Percentiles rank a stretch among this genome's conserved stretches.
phyloP scores from a whole-genome alignment of 2,888 invertebrate genomes.

The Philhelius pedissequus region DNA sequence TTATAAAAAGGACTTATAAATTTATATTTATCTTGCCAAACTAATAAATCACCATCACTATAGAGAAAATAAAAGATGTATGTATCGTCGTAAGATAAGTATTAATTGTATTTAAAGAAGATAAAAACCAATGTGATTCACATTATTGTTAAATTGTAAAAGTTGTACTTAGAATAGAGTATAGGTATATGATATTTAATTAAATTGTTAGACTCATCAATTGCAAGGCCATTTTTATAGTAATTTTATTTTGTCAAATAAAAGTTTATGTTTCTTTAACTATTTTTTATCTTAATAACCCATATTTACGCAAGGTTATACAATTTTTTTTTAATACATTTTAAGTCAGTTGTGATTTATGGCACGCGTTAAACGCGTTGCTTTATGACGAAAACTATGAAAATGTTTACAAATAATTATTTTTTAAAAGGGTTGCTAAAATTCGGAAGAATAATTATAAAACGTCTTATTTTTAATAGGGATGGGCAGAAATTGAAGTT shows the following conservation, averaged over 20 bases:
- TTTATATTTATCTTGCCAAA: background rate
- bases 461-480: no score
- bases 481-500: no score
- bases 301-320: no score
- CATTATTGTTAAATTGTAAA: background rate
- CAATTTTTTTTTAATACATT: no score
- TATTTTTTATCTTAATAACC: no score
- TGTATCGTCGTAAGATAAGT: conserved; percentile 32
- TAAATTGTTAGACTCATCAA: background rate
- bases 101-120: background rate
- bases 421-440: no score
- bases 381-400: no score
- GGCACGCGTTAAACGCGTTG: no score
- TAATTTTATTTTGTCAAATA: background rate
- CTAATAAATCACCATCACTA: conserved; percentile 9
- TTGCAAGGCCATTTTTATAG: background rate
- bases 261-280: background rate
- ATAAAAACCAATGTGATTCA: background rate
- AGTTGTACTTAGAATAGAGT: background rate
- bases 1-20: conserved; percentile 17
- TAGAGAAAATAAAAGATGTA: background rate
- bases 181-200: background rate
- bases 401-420: no score
- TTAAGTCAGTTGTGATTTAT: no score
- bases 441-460: no score